These are phyloP conservation scores for Pygoscelis adeliae DNA, from an alignment of 2,113 vertebrate species.

Conservation along the genomic window DNA sequence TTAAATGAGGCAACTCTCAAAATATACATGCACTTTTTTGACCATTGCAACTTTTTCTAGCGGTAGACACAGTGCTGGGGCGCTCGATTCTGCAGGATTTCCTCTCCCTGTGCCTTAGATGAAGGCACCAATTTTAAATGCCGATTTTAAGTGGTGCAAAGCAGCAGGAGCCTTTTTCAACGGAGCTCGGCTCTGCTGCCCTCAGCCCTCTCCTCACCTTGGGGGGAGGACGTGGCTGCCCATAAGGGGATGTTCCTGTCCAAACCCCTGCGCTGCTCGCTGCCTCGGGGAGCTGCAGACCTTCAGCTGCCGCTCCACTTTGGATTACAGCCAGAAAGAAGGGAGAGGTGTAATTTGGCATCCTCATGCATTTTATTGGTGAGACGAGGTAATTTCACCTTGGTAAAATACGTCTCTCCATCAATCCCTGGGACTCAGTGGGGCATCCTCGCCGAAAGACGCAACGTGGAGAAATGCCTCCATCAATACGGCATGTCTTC, in stretches of 20 bases:
- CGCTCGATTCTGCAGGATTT: background rate
- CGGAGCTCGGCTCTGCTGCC: background rate
- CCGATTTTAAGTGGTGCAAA: background rate
- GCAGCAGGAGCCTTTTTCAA: background rate
- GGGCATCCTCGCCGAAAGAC: conserved; percentile 35
- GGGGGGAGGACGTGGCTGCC: background rate
- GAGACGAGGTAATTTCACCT: conserved; percentile 27
- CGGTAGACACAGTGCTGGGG: accelerated
- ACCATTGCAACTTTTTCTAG: background rate
- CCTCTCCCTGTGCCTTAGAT: background rate
- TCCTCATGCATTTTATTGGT: conserved; percentile 55
- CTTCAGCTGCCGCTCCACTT: conserved; percentile 45
- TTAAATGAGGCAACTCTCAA: background rate
- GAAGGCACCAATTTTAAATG: background rate
- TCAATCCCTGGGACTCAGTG: conserved; percentile 54
- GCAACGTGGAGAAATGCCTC: conserved; percentile 59
- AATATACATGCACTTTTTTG: background rate
- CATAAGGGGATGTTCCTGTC: accelerated
- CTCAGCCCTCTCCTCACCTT: background rate
- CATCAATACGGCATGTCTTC: conserved; percentile 65
- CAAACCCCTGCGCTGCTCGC: accelerated
- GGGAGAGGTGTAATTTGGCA: conserved; percentile 51
- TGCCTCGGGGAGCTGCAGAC: conserved; percentile 2
- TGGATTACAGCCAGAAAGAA: conserved; percentile 24
- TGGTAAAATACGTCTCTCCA: conserved; percentile 3